Base-by-base conservation (phyloP, 1,140 invertebrate genomes). In the Pinna nobilis region DNA sequence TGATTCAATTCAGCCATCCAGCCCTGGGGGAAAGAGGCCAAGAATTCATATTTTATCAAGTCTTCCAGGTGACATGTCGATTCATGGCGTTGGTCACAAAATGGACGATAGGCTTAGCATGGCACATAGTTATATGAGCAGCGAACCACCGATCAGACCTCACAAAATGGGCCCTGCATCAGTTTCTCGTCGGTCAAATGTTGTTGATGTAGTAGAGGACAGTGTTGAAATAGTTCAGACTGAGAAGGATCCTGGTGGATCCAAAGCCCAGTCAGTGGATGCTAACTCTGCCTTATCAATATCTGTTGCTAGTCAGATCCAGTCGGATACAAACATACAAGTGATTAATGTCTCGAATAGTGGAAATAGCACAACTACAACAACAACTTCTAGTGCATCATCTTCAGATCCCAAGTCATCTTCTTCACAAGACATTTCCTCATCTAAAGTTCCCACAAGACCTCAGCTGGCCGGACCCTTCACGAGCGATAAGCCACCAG, bases 1-100 rank as follows among this genome's bases (percentile, higher is more conserved):
- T 1, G 72, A 74, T 59, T 63, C 60, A 18, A 55, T 59, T 1
- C 44, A 49, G 28, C 49, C 50, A 20, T 23, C 65, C 33, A 68
- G 72, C 49, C 72, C 57, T 23, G 57, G 71, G 9, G 59, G 59
- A 11, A 74, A 74, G 63, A 18, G 72, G 15, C 72, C 44, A 15
- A 74, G 64, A 63, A 39, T 55, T 18, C 65, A 68, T 11, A 67
- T 25, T 23, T 11, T 35, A n/a, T n/a, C 11, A 25, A 55, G 51
- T 55, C 51, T 32, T 18, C 35, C 51, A 28, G 51, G 35, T 53
- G 64, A 51, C 23, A 50, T 50, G 7, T 35, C 51, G 13, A 35
- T 47, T 25, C 37, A 37, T 50, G 28, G n/a, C n/a, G 64, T 50
- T 37, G 50, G 25, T 53, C 33, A 47, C 32, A 67, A 53, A 67